Conservation (phyloP, 1,140 invertebrate species). For the Psix sp. region DNA sequence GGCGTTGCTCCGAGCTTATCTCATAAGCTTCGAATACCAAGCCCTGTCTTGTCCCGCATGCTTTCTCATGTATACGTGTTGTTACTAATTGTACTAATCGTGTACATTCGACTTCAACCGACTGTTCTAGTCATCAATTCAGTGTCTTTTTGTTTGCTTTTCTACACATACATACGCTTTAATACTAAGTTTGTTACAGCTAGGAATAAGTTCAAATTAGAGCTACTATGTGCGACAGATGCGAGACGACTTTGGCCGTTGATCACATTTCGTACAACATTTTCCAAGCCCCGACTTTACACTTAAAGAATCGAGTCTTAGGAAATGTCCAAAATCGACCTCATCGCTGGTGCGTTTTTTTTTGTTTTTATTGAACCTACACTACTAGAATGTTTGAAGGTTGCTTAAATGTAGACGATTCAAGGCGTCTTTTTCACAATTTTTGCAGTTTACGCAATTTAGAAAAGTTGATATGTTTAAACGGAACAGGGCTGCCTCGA, state of each 20-base stretch:
- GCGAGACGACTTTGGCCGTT: slow-evolving; percentile 31
- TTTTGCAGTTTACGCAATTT: slow-evolving; percentile 7
- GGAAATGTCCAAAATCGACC: slow-evolving; percentile 15
- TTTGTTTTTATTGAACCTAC: slow-evolving; percentile 10
- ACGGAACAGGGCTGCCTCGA: no score
- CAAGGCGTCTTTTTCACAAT: neutral
- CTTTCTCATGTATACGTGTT: slow-evolving; percentile 20
- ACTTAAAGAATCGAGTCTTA: slow-evolving; percentile 2
- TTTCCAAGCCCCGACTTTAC: slow-evolving; percentile 3
- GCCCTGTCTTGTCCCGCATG: no score
- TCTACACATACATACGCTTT: slow-evolving; percentile 38
- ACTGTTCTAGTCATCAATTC: slow-evolving; percentile 16
- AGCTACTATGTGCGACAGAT: slow-evolving; percentile 35
- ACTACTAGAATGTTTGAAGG: slow-evolving; percentile 22
- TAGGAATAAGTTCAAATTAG: slow-evolving; percentile 39
- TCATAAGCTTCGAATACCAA: no score
- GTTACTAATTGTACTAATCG: slow-evolving; percentile 41
- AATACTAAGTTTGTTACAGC: slow-evolving; percentile 48
- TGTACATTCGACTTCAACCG: slow-evolving; percentile 17
- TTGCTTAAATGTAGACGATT: slow-evolving; percentile 10
- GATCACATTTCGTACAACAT: neutral
- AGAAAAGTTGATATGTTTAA: slow-evolving; percentile 47
- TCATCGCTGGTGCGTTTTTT: slow-evolving; percentile 10
- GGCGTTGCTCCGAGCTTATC: no score
- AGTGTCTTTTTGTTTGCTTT: slow-evolving; percentile 11